These are phyloP conservation scores for Nematolebias whitei DNA, from an alignment of 2,113 vertebrate species.

Conservation along the genomic window DNA sequence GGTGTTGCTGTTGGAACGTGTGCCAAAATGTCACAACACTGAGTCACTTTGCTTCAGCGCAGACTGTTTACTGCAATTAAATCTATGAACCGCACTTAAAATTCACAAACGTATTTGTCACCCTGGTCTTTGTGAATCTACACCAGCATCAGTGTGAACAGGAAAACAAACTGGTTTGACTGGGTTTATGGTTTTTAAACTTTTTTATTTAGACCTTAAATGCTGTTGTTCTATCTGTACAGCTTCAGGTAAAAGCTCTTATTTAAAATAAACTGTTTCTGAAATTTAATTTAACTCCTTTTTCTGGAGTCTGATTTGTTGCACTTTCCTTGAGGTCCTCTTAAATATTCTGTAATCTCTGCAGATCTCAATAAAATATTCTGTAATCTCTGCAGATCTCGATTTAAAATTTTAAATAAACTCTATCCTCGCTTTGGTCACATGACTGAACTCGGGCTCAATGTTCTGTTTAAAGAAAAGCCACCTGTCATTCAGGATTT, in stretches of 20 bases:
- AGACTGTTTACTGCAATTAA: slow-evolving; percentile 7
- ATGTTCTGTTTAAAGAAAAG: too few relatives aligned
- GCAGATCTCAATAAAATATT: too few relatives aligned
- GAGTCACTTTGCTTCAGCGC: slow-evolving; percentile 25
- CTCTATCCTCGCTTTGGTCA: background rate
- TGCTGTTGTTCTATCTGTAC: too few relatives aligned
- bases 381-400: too few relatives aligned
- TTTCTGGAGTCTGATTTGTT: slow-evolving; percentile 1
- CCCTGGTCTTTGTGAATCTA: background rate
- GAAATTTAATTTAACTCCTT: slow-evolving; percentile 12
- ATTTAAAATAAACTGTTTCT: slow-evolving; percentile 31
- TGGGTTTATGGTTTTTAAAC: background rate
- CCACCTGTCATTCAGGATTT: too few relatives aligned
- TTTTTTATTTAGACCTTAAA: too few relatives aligned
- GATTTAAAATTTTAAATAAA: too few relatives aligned
- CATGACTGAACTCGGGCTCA: too few relatives aligned
- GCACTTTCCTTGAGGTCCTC: slow-evolving; percentile 25
- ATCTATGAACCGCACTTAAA: slow-evolving; percentile 36
- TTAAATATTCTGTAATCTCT: slow-evolving; percentile 45
- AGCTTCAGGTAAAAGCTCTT: too few relatives aligned
- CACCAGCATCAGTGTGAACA: slow-evolving; percentile 9
- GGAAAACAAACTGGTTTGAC: background rate
- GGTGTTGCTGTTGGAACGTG: slow-evolving; percentile 2
- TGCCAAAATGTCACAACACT: slow-evolving; percentile 36
- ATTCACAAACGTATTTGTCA: slow-evolving; percentile 14